Evolutionary conservation across 1,140 invertebrate genomes (phyloP).

Genomic region (Pantala flavescens): DNA sequence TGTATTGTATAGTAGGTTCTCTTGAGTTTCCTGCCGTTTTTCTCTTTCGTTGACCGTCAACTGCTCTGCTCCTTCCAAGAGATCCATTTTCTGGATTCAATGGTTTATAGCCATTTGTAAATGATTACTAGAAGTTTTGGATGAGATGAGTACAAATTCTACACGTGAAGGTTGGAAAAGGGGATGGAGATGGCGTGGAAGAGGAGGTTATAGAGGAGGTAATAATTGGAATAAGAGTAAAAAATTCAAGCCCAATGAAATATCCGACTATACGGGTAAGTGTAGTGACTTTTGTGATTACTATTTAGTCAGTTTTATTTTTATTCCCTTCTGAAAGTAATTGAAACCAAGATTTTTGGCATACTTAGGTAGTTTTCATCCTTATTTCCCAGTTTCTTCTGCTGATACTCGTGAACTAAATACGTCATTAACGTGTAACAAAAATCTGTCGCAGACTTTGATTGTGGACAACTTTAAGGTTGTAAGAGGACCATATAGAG

Average conservation of each 20-base stretch:
- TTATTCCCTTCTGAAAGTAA: background rate
- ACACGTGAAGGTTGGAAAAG: background rate
- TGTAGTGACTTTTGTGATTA: background rate
- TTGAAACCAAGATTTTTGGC: background rate
- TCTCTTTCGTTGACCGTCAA: too few relatives aligned
- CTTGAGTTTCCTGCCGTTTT: too few relatives aligned
- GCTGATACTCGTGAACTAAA: too few relatives aligned
- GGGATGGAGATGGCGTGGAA: background rate
- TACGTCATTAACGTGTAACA: too few relatives aligned
- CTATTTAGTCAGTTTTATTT: background rate
- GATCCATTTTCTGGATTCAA: too few relatives aligned
- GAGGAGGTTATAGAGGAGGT: background rate
- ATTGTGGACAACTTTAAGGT: conserved; percentile 9
- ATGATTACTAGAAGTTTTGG: too few relatives aligned
- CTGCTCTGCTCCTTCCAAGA: too few relatives aligned
- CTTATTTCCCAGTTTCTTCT: too few relatives aligned
- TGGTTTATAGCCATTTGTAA: too few relatives aligned
- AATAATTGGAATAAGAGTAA: background rate
- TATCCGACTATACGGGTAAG: background rate
- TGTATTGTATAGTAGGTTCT: too few relatives aligned
- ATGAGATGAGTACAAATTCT: too few relatives aligned
- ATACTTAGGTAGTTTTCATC: background rate
- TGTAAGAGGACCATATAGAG: conserved; percentile 37
- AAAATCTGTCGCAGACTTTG: background rate
- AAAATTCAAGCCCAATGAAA: background rate